phyloP scores from a whole-genome alignment of 2,888 invertebrate species.

The Hypselothyrea guttata region DNA sequence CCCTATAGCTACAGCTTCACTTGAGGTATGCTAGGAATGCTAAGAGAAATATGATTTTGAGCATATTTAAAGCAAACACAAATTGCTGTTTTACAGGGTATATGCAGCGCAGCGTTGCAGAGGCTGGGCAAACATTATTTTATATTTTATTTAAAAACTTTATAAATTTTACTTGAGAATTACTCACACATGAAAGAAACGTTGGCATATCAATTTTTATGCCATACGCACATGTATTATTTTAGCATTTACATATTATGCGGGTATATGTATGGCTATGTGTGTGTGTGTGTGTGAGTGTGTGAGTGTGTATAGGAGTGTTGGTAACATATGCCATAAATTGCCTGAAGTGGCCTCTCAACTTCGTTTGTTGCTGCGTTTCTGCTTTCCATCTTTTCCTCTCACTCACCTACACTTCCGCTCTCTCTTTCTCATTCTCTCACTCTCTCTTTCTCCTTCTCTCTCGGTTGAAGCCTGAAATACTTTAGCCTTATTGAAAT shows the following conservation, averaged over 20 bases:
- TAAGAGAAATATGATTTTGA: background rate
- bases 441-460: background rate
- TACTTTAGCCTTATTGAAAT: slow-evolving; percentile 71
- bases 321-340: slow-evolving; percentile 74
- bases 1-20: slow-evolving; percentile 4
- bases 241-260: slow-evolving; percentile 71
- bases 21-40: background rate
- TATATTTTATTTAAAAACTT: slow-evolving; percentile 74
- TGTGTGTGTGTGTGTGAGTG: slow-evolving; percentile 5
- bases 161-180: slow-evolving; percentile 74
- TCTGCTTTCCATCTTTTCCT: slow-evolving; percentile 27
- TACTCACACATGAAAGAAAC: slow-evolving; percentile 72
- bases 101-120: slow-evolving; percentile 2
- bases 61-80: background rate
- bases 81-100: slow-evolving; percentile 3
- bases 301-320: slow-evolving; percentile 15
- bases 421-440: slow-evolving; percentile 21
- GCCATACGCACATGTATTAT: slow-evolving; percentile 76
- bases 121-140: slow-evolving; percentile 22
- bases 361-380: slow-evolving; percentile 37
- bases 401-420: slow-evolving; percentile 7
- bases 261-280: slow-evolving; percentile 20
- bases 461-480: slow-evolving; percentile 33
- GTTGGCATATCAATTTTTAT: slow-evolving; percentile 74
- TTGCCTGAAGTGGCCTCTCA: slow-evolving; percentile 69